Percentiles rank a stretch among this genome's conserved stretches.
phyloP scores from a whole-genome alignment of 2,113 vertebrate species.

The Petroica traversi region DNA sequence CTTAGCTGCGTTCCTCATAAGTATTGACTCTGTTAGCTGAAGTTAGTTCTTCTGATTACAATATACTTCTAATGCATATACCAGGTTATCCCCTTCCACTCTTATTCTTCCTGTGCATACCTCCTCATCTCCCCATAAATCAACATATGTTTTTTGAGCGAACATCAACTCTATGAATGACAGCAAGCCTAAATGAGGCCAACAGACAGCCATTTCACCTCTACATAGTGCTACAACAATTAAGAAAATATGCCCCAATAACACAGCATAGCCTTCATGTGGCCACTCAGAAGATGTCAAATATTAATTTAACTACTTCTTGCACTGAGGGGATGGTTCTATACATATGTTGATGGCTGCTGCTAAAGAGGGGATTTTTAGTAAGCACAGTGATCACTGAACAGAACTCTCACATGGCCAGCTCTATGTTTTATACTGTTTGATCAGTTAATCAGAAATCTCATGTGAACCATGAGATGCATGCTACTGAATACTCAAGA shows the following conservation, averaged over 20 bases:
- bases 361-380: background rate
- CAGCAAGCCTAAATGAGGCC: background rate
- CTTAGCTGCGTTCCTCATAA: background rate
- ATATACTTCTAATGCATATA: background rate
- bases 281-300: background rate
- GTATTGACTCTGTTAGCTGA: background rate
- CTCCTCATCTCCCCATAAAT: background rate
- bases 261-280: background rate
- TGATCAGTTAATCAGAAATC: background rate
- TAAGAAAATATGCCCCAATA: background rate
- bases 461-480: rapidly evolving
- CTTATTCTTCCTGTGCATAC: too few relatives aligned
- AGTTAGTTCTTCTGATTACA: background rate
- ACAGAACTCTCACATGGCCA: background rate
- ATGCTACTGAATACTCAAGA: background rate
- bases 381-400: background rate
- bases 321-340: background rate
- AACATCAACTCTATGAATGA: background rate
- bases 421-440: background rate
- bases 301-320: background rate
- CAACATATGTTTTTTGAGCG: background rate
- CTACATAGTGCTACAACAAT: background rate
- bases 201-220: background rate
- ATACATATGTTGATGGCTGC: background rate
- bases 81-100: background rate